These are phyloP conservation scores for Epinephelus fuscoguttatus DNA, from an alignment of 2,113 vertebrate species.

Conservation along the genomic window DNA sequence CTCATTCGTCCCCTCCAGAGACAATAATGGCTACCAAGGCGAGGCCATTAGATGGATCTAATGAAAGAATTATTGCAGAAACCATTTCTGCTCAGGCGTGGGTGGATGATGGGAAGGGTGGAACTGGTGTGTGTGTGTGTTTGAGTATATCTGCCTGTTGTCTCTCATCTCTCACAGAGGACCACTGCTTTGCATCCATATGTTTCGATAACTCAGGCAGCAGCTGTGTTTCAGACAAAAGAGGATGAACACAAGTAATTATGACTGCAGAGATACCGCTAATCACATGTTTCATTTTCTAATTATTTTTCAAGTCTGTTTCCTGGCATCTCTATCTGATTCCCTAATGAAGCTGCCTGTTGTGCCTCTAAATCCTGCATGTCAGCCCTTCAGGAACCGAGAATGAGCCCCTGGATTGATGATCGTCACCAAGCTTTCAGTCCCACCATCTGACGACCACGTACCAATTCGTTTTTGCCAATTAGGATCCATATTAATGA, in stretches of 20 bases:
- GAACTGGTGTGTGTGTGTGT: not conserved
- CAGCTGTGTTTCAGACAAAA: slow-evolving; percentile 2
- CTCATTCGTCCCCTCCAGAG: not conserved
- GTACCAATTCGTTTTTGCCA: not conserved
- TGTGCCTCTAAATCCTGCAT: not conserved
- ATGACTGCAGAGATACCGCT: not conserved
- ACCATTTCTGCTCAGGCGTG: not conserved
- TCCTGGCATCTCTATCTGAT: slow-evolving; percentile 22
- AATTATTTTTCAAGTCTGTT: slow-evolving; percentile 29
- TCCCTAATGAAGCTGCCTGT: not conserved
- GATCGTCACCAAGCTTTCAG: not conserved
- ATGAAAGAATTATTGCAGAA: slow-evolving; percentile 13
- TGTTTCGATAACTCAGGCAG: not conserved
- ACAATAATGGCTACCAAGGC: not conserved
- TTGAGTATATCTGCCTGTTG: not conserved
- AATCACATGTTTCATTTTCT: slow-evolving; percentile 25
- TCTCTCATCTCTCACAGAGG: not conserved
- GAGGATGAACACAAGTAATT: slow-evolving; percentile 13
- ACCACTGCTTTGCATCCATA: not conserved
- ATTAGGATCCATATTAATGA: slow-evolving; percentile 1
- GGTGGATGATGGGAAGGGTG: slow-evolving; percentile 29
- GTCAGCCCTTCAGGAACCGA: not conserved
- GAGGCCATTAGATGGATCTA: not conserved
- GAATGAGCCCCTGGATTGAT: not conserved
- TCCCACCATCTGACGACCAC: not conserved